Conservation (phyloP, 2,888 invertebrate genomes). For the Lasioglossum marginatum region DNA sequence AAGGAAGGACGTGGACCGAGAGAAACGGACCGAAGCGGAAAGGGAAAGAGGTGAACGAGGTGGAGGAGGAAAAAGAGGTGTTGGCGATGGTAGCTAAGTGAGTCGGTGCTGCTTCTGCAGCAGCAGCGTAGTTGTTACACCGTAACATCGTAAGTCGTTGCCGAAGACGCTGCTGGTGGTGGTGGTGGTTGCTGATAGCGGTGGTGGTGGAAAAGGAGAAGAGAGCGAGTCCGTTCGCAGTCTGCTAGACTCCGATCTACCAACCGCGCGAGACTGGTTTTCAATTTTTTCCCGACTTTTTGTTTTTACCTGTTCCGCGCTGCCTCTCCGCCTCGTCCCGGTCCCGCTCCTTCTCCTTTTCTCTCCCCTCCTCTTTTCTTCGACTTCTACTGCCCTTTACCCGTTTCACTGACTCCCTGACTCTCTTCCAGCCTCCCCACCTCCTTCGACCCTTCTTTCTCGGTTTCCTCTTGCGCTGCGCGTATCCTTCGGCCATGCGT, state of each 20-base stretch:
- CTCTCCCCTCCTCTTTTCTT: not conserved
- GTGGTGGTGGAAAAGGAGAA: conserved; percentile 56
- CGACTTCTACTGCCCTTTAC: not conserved
- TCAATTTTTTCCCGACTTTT: conserved; percentile 76
- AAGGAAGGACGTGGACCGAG: conserved; percentile 81
- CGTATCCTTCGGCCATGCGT: not conserved
- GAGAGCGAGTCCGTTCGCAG: conserved; percentile 53
- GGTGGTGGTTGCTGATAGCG: conserved; percentile 62
- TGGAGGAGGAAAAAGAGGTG: conserved; percentile 65
- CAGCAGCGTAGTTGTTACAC: conserved; percentile 46
- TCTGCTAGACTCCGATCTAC: conserved; percentile 65
- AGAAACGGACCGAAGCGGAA: conserved; percentile 70
- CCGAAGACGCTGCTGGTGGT: conserved; percentile 37
- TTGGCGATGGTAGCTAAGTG: conserved; percentile 70
- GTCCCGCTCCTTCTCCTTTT: not conserved
- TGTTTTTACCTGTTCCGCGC: conserved; percentile 73
- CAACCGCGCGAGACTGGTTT: conserved; percentile 77
- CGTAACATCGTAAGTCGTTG: conserved; percentile 54
- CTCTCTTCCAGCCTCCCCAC: not conserved
- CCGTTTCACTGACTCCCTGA: conserved; percentile 11
- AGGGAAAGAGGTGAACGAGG: conserved; percentile 56
- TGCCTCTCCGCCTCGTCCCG: conserved; percentile 47
- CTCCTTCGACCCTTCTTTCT: conserved; percentile 19
- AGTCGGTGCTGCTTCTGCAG: conserved; percentile 51
- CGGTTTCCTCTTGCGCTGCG: not conserved